Conservation (phyloP, 2,797 vertebrate species). For the Urophycis tenuis region DNA sequence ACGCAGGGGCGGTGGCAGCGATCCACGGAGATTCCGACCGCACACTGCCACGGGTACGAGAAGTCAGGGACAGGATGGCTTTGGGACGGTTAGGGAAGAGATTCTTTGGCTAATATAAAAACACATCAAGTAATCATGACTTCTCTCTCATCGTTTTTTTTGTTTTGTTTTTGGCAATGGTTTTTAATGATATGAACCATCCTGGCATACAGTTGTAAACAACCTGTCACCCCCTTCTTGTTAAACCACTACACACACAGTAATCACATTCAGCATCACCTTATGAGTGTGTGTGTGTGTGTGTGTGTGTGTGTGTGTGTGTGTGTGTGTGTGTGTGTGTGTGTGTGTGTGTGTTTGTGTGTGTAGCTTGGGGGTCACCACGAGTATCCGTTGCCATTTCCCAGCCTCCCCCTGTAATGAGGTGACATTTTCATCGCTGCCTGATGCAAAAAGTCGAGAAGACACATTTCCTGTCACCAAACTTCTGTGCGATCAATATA, state of each 20-base stretch:
- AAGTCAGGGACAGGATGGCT: too few species aligned
- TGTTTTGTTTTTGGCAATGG: too few species aligned
- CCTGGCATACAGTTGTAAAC: too few species aligned
- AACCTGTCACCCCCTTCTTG: not conserved
- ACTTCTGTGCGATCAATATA: not conserved
- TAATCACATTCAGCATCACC: too few species aligned
- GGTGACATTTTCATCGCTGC: not conserved
- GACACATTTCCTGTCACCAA: not conserved
- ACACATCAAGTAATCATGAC: too few species aligned
- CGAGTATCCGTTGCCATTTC: not conserved
- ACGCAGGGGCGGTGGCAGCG: too few species aligned
- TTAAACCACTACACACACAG: not conserved
- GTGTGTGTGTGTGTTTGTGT: constrained; percentile 9
- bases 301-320: constrained; percentile 7
- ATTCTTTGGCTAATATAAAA: too few species aligned
- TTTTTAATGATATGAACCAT: too few species aligned
- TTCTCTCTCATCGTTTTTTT: too few species aligned
- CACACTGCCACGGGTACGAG: too few species aligned
- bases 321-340: constrained; percentile 6
- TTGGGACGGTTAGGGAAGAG: too few species aligned
- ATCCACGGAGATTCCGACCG: too few species aligned
- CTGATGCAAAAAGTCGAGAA: not conserved
- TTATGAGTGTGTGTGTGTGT: constrained; percentile 1
- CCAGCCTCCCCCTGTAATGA: not conserved
- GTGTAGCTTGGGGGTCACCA: not conserved